Evolutionary conservation across 2,797 vertebrate species (phyloP), one percentile per base, ranked within the genome.

Genomic region (Sitta carolinensis): DNA sequence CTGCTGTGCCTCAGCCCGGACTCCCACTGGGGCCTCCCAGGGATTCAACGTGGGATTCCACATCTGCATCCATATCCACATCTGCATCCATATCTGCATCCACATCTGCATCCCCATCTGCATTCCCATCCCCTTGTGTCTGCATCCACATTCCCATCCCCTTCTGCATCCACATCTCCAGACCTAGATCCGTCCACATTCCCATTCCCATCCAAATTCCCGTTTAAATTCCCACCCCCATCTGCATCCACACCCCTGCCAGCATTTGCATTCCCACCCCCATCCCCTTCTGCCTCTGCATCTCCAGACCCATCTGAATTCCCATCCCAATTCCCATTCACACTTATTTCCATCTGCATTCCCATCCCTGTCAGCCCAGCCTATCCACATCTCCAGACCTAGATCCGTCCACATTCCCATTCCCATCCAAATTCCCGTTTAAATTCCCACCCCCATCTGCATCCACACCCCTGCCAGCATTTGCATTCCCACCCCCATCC

Each of bases 41-140:
- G 77, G 47, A 26, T 0, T 38, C 23, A n/a, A 11, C 0, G 2
- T 52, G 59, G 82, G 76, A 34, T 42, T 30, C 30, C 19, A 16
- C 29, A 25, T 10, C 79, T 38, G 17, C 0, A 36, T 16, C 30
- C 1, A 0, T 0, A 17, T 8, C 42, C 32, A 18, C 12, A 20
- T 12, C 58, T 9, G 4, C 1, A 51, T 59, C 23, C 22, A 0
- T 2, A 26, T 29, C 42, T 7, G 3, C 9, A 36, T 26, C 27
- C 6, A 1, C 1, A 45, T 27, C 25, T 9, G 0, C 1, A 38
- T 30, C n/a, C 18, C 14, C 5, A 42, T 15, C 51, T 16, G 7
- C 3, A 43, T n/a, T 2, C 7, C 1, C 2, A 42, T n/a, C 51
- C 30, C 40, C 40, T 13, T 40, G 7, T n/a, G 18, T 43, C 45